phyloP scores from a whole-genome alignment of 2,113 vertebrate species.

The Thermophis baileyi region DNA sequence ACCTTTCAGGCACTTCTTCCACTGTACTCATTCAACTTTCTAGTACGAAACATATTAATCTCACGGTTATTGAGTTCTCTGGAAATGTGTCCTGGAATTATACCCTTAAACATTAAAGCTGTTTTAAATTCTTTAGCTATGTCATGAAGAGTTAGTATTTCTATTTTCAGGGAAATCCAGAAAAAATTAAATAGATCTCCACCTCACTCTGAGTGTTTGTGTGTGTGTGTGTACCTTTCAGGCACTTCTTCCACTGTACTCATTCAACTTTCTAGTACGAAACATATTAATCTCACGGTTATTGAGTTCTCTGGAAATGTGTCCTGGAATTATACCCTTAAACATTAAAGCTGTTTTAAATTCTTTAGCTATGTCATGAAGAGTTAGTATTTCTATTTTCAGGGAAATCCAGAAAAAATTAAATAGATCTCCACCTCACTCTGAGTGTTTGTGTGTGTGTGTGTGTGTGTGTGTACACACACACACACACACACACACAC shows the following conservation, averaged over 20 bases:
- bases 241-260: constrained; percentile 17
- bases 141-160: constrained; percentile 52
- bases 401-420: constrained; percentile 41
- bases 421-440: neutral
- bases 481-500: too few species aligned
- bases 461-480: too few species aligned
- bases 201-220: too few species aligned
- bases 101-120: constrained; percentile 75
- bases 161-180: constrained; percentile 49
- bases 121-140: constrained; percentile 47
- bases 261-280: too few species aligned
- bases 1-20: constrained; percentile 28
- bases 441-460: too few species aligned
- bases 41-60: constrained; percentile 22
- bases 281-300: constrained; percentile 57
- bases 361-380: constrained; percentile 52
- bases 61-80: constrained; percentile 60
- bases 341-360: constrained; percentile 69
- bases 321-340: constrained; percentile 74
- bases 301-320: constrained; percentile 66
- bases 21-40: too few species aligned
- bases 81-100: constrained; percentile 74
- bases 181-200: constrained; percentile 1
- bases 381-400: constrained; percentile 49
- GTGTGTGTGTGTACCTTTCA: too few species aligned